Conservation (phyloP, 2,113 vertebrate species). For the Kobus ellipsiprymnus region DNA sequence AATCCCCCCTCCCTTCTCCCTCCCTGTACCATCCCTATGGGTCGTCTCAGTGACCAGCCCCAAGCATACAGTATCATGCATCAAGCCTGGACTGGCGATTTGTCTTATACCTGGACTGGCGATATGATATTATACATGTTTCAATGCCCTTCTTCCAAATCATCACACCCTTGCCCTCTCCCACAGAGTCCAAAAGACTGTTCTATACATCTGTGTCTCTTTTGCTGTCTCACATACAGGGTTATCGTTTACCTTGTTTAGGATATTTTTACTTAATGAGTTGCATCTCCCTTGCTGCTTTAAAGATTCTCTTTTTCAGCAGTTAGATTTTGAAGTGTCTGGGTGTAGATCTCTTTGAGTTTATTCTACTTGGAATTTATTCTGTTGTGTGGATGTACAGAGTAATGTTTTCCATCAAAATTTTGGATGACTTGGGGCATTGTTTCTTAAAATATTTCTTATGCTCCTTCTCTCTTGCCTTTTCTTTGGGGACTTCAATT, state of each 20-base stretch:
- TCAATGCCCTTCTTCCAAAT: too few relatives aligned
- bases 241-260: not conserved
- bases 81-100: too few relatives aligned
- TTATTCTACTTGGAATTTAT: not conserved
- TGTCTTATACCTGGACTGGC: too few relatives aligned
- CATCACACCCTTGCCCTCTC: too few relatives aligned
- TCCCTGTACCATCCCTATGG: too few relatives aligned
- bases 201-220: too few relatives aligned
- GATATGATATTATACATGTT: too few relatives aligned
- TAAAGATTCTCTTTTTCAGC: not conserved
- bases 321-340: not conserved
- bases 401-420: not conserved
- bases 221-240: too few relatives aligned
- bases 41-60: too few relatives aligned
- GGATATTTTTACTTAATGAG: not conserved
- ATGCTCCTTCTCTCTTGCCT: not conserved
- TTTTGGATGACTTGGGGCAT: not conserved
- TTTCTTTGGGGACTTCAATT: not conserved
- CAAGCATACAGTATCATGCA: too few relatives aligned
- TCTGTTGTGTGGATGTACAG: not conserved
- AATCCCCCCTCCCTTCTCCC: not conserved
- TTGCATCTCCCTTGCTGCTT: not conserved
- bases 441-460: not conserved
- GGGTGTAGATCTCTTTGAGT: not conserved
- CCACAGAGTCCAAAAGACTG: too few relatives aligned